These are phyloP conservation scores for Neodiprion pinetum DNA, from an alignment of 1,140 invertebrate genomes.

Conservation along the genomic window DNA sequence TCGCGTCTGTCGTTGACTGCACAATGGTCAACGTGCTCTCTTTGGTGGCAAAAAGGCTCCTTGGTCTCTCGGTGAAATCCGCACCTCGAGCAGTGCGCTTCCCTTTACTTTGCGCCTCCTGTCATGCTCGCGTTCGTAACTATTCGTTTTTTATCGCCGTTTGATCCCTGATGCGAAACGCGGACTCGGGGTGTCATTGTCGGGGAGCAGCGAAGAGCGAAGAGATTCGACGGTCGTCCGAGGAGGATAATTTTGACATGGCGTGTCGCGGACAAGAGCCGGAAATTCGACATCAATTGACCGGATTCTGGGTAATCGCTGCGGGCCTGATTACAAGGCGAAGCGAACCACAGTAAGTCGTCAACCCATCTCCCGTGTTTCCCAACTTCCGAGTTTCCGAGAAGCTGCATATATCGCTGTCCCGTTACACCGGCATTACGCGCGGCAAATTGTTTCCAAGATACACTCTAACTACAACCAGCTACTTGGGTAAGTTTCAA, in stretches of 20 bases:
- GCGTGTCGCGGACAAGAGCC: neutral
- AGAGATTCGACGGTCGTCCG: neutral
- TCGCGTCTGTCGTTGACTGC: neutral
- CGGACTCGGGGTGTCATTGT: neutral
- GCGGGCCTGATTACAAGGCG: neutral
- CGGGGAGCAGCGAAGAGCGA: neutral
- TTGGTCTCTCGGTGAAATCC: neutral
- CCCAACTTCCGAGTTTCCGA: neutral
- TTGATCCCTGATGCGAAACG: neutral
- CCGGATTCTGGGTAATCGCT: neutral
- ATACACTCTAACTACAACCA: no score
- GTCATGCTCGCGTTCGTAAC: no score
- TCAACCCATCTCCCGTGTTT: neutral
- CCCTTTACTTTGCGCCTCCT: no score
- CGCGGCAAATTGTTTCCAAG: no score
- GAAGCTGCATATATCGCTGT: neutral
- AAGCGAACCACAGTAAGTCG: neutral
- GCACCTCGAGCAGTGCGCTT: neutral
- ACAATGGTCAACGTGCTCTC: neutral
- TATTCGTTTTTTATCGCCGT: neutral
- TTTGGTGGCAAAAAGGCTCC: no score
- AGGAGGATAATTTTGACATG: no score
- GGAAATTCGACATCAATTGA: conserved; percentile 3
- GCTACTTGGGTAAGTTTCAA: no score
- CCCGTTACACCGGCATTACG: neutral